phyloP scores from a whole-genome alignment of 2,888 invertebrate genomes.

The Ornithoptera alexandrae region DNA sequence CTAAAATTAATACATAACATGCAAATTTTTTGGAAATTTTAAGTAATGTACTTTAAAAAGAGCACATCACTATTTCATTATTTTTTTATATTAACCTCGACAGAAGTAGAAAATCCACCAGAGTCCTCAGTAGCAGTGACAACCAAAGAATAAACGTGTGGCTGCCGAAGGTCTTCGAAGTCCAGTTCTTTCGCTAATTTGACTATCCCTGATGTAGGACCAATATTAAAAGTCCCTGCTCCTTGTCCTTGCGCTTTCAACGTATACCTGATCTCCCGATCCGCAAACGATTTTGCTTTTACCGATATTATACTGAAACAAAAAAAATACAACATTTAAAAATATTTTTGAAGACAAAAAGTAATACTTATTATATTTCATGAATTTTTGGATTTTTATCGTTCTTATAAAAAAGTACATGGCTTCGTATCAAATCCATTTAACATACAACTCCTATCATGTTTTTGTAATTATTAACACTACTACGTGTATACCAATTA shows the following conservation, averaged over 20 bases:
- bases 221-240: slow-evolving; percentile 96
- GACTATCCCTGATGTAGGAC: slow-evolving; percentile 95
- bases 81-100: slow-evolving; percentile 83
- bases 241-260: slow-evolving; percentile 96
- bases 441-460: too few relatives aligned
- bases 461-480: too few relatives aligned
- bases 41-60: too few relatives aligned
- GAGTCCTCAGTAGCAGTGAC: slow-evolving; percentile 98
- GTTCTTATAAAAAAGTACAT: too few relatives aligned
- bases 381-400: too few relatives aligned
- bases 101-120: slow-evolving; percentile 97
- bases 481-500: too few relatives aligned
- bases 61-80: too few relatives aligned
- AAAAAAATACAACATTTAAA: neutral
- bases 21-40: too few relatives aligned
- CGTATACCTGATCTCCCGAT: slow-evolving; percentile 97
- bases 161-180: slow-evolving; percentile 96
- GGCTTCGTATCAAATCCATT: too few relatives aligned
- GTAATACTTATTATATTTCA: neutral
- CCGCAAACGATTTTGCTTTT: slow-evolving; percentile 98
- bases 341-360: neutral
- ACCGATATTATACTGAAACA: slow-evolving; percentile 94
- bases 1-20: too few relatives aligned
- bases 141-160: slow-evolving; percentile 94
- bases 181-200: slow-evolving; percentile 97